Percentiles rank a stretch among this genome's conserved stretches.
phyloP scores from a whole-genome alignment of 2,797 vertebrate species.

The Pteronotus mesoamericanus region DNA sequence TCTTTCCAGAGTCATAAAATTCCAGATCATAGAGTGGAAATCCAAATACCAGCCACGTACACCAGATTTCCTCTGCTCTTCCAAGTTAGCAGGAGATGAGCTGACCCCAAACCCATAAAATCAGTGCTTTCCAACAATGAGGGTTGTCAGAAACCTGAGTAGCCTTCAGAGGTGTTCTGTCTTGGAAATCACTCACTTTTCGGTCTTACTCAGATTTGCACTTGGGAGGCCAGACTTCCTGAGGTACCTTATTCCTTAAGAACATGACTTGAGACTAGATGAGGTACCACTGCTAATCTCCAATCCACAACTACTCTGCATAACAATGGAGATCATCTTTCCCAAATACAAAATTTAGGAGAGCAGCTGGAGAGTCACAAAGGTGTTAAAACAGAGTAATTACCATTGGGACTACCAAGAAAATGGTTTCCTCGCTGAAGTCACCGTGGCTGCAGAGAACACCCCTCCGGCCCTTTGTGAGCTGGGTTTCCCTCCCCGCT shows the following conservation, averaged over 20 bases:
- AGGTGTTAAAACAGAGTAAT: not conserved
- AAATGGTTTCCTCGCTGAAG: not conserved
- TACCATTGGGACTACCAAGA: not conserved
- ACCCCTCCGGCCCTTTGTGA: not conserved
- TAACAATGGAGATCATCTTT: not conserved
- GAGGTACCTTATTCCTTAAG: not conserved
- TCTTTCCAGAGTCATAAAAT: slow-evolving; percentile 27
- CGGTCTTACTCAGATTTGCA: not conserved
- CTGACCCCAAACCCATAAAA: not conserved
- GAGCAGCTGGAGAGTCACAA: not conserved
- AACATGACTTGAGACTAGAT: not conserved
- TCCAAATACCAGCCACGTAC: not conserved
- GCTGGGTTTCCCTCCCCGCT: not conserved
- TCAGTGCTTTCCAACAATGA: not conserved
- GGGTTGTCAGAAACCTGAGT: not conserved
- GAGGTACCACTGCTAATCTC: not conserved
- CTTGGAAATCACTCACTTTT: not conserved
- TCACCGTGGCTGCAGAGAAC: not conserved
- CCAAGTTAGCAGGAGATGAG: not conserved
- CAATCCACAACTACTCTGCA: not conserved
- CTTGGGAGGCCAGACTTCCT: not conserved
- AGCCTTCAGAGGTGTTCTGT: not conserved
- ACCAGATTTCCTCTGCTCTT: not conserved
- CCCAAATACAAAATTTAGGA: not conserved
- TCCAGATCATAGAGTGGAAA: not conserved